A percentile compares a stretch with the other conserved stretches of the same genome.
phyloP scores from a whole-genome alignment of 2,113 vertebrate genomes.

The Gallinago undulata region DNA sequence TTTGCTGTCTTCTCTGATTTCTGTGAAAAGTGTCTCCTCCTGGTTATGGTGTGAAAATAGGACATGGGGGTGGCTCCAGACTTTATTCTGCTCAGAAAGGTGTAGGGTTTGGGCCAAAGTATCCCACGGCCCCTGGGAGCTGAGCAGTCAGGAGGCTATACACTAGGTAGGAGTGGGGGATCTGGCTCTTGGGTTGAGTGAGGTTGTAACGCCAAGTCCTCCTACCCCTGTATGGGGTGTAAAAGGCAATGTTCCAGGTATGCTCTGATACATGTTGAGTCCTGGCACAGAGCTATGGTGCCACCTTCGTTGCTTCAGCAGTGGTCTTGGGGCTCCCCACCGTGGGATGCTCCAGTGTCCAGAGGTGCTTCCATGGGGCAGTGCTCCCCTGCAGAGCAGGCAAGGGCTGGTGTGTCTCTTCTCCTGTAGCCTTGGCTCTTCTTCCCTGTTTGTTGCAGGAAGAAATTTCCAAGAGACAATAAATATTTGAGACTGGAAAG shows the following conservation, averaged over 20 bases:
- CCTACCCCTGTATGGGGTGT: background rate
- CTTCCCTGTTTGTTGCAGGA: background rate
- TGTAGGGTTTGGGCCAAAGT: background rate
- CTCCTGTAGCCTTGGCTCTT: background rate
- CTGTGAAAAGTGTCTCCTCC: background rate
- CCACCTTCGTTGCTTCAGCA: background rate
- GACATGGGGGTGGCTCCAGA: background rate
- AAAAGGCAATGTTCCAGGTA: background rate
- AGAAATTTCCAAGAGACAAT: background rate
- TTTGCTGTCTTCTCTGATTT: background rate
- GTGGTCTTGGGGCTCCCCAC: background rate
- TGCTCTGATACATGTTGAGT: background rate
- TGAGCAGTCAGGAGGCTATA: background rate
- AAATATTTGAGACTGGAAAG: background rate
- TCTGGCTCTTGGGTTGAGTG: background rate
- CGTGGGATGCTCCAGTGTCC: background rate
- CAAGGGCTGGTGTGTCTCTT: background rate
- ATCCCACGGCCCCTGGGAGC: rapidly evolving
- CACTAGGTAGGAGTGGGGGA: background rate
- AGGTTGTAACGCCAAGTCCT: background rate
- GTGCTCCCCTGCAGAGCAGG: background rate
- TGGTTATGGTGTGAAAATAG: background rate
- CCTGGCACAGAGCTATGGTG: background rate
- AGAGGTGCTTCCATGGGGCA: background rate
- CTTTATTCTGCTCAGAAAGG: background rate